These are phyloP conservation scores for Pseudoatta argentina DNA, from an alignment of 1,140 invertebrate species.

Conservation along the genomic window DNA sequence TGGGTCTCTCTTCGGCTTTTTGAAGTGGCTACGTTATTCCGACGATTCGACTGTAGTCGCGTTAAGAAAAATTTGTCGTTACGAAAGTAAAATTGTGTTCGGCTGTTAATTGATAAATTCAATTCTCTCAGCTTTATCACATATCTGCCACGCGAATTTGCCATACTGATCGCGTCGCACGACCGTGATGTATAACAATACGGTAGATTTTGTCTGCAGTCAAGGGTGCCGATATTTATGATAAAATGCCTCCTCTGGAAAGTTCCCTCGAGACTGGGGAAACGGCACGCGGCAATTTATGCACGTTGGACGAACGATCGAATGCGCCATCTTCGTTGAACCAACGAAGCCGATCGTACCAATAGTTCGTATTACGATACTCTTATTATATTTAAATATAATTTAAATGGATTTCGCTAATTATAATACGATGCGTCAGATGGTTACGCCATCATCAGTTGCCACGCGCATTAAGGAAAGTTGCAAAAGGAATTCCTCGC, in stretches of 20 bases:
- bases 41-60: not conserved
- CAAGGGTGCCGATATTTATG: constrained; percentile 78
- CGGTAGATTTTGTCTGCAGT: not conserved
- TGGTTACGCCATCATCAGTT: not conserved
- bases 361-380: constrained; percentile 75
- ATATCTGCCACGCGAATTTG: not conserved
- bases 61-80: not conserved
- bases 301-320: constrained; percentile 58
- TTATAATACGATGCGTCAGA: not conserved
- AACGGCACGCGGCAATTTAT: constrained; percentile 72
- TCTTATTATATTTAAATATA: not conserved
- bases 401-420: not conserved
- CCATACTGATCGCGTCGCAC: constrained; percentile 21
- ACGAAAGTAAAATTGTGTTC: not conserved
- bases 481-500: constrained; percentile 34
- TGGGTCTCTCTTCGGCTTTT: not conserved
- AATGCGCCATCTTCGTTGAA: constrained; percentile 76
- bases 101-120: not conserved
- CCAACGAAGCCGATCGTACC: constrained; percentile 80
- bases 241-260: constrained; percentile 74
- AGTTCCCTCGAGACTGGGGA: constrained; percentile 78
- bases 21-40: not conserved
- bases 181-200: not conserved
- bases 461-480: constrained; percentile 11
- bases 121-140: not conserved